phyloP scores from a whole-genome alignment of 2,113 vertebrate genomes.

The Rhineura floridana region DNA sequence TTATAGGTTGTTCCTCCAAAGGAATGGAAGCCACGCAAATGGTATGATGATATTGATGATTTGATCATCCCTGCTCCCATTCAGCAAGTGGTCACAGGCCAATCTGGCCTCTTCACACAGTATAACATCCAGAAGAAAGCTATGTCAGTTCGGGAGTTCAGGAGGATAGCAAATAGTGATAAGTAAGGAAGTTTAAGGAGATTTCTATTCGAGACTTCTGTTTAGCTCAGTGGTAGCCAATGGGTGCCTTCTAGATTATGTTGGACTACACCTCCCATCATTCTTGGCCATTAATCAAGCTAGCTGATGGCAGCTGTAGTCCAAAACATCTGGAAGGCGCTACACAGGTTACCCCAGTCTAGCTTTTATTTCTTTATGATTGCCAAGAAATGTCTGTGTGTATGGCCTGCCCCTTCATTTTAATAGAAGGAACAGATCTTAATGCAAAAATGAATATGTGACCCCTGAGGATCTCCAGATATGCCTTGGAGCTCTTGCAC shows the following conservation, averaged over 20 bases:
- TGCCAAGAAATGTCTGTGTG: background rate
- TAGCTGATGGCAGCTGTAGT: too few relatives aligned
- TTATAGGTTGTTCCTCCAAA: conserved; percentile 91
- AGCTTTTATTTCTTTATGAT: background rate
- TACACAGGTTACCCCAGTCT: background rate
- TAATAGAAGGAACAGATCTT: background rate
- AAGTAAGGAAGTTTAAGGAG: conserved; percentile 79
- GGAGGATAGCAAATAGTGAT: conserved; percentile 90
- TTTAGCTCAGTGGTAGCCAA: background rate
- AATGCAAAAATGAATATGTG: background rate
- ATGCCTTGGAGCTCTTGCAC: background rate
- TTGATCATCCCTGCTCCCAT: conserved; percentile 95
- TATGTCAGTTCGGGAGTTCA: conserved; percentile 93
- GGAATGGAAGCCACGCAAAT: conserved; percentile 89
- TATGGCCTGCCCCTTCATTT: background rate
- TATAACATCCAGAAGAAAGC: conserved; percentile 99
- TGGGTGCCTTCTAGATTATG: background rate
- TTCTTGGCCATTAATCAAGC: too few relatives aligned
- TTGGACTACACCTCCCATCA: background rate
- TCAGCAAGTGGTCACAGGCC: conserved; percentile 96
- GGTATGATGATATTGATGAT: conserved; percentile 94
- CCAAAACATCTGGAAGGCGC: too few relatives aligned
- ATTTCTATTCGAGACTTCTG: background rate
- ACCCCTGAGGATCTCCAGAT: background rate
- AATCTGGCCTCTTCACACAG: conserved; percentile 97